Conservation (phyloP, 2,888 invertebrate genomes). For the Corbicula japonica region DNA sequence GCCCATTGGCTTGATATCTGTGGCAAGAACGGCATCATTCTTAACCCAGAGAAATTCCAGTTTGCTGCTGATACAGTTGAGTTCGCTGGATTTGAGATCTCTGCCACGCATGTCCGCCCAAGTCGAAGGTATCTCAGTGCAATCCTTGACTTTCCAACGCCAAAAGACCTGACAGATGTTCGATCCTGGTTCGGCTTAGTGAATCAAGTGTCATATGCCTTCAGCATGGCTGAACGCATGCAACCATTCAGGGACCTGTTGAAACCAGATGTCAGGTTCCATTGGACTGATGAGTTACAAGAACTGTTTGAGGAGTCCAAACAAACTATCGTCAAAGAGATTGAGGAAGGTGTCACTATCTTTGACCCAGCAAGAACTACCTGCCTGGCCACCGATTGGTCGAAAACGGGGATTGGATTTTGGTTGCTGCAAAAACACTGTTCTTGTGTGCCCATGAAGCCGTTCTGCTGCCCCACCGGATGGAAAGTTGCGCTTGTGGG, state of each 20-base stretch:
- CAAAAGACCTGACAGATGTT: slow-evolving; percentile 66
- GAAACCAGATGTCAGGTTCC: slow-evolving; percentile 60
- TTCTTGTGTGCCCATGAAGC: slow-evolving; percentile 30
- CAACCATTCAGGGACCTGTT: slow-evolving; percentile 69
- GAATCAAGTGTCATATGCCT: slow-evolving; percentile 71
- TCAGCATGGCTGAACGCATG: slow-evolving; percentile 70
- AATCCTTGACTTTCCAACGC: slow-evolving; percentile 67
- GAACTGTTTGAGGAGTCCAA: slow-evolving; percentile 48
- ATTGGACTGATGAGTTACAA: slow-evolving; percentile 50
- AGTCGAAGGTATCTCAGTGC: slow-evolving; percentile 57
- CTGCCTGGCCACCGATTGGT: slow-evolving; percentile 75
- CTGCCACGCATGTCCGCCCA: slow-evolving; percentile 53
- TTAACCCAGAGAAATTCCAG: slow-evolving; percentile 67
- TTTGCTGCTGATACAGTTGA: slow-evolving; percentile 57
- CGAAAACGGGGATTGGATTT: slow-evolving; percentile 53
- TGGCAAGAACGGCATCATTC: slow-evolving; percentile 65
- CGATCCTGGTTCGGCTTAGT: slow-evolving; percentile 76
- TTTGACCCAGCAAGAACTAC: slow-evolving; percentile 70
- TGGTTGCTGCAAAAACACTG: slow-evolving; percentile 69
- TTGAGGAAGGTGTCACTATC: slow-evolving; percentile 66
- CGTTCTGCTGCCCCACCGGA: slow-evolving; percentile 58
- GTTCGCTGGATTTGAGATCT: slow-evolving; percentile 63
- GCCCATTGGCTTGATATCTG: slow-evolving; percentile 68
- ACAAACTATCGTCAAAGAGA: slow-evolving; percentile 56
- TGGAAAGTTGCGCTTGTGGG: slow-evolving; percentile 63